Evolutionary conservation across 2,113 vertebrate species (phyloP).

Genomic region (Sardina pilchardus): DNA sequence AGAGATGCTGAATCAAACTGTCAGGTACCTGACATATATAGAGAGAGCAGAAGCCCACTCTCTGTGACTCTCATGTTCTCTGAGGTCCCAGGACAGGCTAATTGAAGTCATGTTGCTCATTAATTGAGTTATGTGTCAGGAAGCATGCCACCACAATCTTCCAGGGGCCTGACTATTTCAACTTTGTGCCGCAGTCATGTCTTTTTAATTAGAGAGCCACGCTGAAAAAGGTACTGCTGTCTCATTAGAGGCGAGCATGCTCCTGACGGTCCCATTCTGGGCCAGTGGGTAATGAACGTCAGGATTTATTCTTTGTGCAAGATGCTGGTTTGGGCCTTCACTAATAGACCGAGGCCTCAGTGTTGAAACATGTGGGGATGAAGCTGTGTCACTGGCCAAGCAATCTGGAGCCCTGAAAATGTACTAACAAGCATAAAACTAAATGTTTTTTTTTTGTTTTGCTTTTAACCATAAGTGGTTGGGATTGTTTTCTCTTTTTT

Average conservation of each 20-base stretch:
- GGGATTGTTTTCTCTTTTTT: neutral
- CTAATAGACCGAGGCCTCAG: neutral
- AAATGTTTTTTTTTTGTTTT: neutral
- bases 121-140: constrained; percentile 59
- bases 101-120: constrained; percentile 65
- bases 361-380: neutral
- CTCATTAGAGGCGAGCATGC: neutral
- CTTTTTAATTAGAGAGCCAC: constrained; percentile 45
- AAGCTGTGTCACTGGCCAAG: neutral
- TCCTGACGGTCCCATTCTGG: neutral
- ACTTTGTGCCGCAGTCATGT: constrained; percentile 34
- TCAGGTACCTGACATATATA: neutral
- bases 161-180: neutral
- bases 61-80: constrained; percentile 24
- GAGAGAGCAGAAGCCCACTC: neutral
- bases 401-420: neutral
- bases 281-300: constrained; percentile 6
- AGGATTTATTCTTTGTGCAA: neutral
- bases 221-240: neutral
- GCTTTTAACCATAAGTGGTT: neutral
- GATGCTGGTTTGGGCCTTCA: neutral
- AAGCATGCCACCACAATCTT: constrained; percentile 2
- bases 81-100: constrained; percentile 53
- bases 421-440: constrained; percentile 13
- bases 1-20: constrained; percentile 8